Evolutionary conservation across 2,888 invertebrate genomes (phyloP).

Genomic region (Caenorhabditis sp.): DNA sequence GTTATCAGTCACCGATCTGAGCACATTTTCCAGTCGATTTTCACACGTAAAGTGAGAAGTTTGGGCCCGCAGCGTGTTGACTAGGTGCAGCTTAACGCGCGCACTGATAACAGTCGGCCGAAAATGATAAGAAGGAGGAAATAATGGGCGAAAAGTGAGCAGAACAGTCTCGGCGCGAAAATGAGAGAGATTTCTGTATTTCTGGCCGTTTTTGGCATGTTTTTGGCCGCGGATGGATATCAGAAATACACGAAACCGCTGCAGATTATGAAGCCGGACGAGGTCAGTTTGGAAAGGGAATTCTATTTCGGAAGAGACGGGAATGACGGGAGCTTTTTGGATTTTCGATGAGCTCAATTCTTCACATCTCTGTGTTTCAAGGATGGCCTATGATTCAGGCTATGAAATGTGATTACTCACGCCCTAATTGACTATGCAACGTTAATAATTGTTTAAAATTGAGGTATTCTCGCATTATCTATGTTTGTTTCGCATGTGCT

Average conservation of each 20-base stretch:
- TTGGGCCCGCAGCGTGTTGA: background rate
- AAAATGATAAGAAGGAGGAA: background rate
- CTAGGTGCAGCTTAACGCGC: too few species aligned
- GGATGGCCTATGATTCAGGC: too few species aligned
- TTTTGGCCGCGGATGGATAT: conserved; percentile 25
- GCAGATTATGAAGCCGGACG: conserved; percentile 31
- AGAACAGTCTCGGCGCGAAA: background rate
- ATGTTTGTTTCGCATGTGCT: too few species aligned
- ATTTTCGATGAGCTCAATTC: background rate
- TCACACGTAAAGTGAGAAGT: conserved; percentile 46
- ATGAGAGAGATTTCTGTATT: background rate
- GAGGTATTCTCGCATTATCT: background rate
- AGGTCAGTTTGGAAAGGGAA: background rate
- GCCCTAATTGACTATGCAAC: too few species aligned
- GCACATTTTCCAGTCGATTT: conserved; percentile 20
- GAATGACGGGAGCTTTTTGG: background rate
- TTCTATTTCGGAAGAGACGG: background rate
- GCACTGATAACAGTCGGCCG: too few species aligned
- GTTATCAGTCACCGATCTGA: too few species aligned
- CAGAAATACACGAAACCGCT: conserved; percentile 43
- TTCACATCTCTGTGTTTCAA: too few species aligned
- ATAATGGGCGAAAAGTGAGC: background rate
- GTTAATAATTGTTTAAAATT: background rate
- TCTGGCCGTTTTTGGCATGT: background rate
- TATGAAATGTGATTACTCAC: too few species aligned